Evolutionary conservation across 1,140 invertebrate genomes (phyloP).

Genomic region (Lasaia peninsularis): DNA sequence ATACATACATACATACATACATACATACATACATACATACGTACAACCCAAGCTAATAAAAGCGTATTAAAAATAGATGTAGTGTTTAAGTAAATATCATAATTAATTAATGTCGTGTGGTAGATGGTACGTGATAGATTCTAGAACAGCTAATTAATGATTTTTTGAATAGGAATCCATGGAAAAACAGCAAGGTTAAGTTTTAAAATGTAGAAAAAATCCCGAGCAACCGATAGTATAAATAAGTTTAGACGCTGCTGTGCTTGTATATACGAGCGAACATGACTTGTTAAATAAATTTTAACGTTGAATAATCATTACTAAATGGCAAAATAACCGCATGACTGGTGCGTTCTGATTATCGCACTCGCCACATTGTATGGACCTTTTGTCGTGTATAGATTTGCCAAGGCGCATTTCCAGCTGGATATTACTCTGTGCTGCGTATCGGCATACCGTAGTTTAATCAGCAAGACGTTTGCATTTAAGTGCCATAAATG

Average conservation of each 20-base stretch:
- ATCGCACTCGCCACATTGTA: conserved; percentile 9
- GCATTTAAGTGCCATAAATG: conserved; percentile 13
- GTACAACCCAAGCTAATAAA: no score
- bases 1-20: no score
- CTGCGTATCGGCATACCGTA: conserved; percentile 6
- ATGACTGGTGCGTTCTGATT: conserved; percentile 7
- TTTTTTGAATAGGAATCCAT: no score
- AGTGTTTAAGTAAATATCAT: no score
- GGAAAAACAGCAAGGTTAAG: no score
- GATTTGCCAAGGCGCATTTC: conserved; percentile 9
- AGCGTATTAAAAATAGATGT: no score
- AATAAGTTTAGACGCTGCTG: background rate
- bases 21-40: no score
- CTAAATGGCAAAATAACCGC: background rate
- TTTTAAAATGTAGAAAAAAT: no score
- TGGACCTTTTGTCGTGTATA: conserved; percentile 7
- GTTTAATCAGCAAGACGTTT: conserved; percentile 9
- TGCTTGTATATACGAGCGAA: background rate
- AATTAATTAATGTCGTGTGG: no score
- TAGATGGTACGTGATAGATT: no score
- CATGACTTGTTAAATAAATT: conserved; percentile 2
- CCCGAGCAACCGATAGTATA: background rate
- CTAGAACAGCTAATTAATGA: no score
- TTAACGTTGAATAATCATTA: background rate
- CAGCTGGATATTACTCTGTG: conserved; percentile 6